Evolutionary conservation across 35 echinoderm and acorn worm genomes (phyloP).

Genomic region (Patiria miniata): DNA sequence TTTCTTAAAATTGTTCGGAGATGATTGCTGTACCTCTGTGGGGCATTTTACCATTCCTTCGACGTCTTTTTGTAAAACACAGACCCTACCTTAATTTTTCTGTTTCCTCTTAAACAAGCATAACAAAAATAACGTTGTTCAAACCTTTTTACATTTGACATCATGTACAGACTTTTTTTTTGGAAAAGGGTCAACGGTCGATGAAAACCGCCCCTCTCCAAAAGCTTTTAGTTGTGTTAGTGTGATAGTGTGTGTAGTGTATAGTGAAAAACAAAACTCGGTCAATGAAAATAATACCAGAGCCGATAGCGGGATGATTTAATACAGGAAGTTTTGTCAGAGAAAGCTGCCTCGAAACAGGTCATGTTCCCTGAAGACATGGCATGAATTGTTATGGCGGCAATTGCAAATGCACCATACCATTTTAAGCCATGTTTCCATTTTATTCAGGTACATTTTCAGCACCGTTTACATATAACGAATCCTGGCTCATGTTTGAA

Average conservation of each 20-base stretch:
- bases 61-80: not conserved
- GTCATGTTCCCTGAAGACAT: no score
- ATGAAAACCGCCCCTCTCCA: not conserved
- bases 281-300: not conserved
- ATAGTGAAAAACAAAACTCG: not conserved
- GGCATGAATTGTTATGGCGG: no score
- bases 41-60: not conserved
- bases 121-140: not conserved
- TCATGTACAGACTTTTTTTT: conserved; percentile 16
- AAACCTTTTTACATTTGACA: conserved; percentile 27
- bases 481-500: no score
- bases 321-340: no score
- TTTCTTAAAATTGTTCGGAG: no score
- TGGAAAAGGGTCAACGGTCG: not conserved
- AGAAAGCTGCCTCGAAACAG: no score
- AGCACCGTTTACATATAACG: no score
- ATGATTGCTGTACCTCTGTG: no score
- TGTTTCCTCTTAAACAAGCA: not conserved
- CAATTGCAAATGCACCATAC: no score
- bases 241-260: conserved; percentile 29
- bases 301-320: no score
- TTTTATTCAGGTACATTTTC: no score
- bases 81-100: not conserved
- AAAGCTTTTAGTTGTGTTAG: not conserved
- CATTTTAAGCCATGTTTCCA: no score